phyloP scores from a whole-genome alignment of 30 jellyfish, hydroid and myxozoan species.

The Turritopsis rubra region DNA sequence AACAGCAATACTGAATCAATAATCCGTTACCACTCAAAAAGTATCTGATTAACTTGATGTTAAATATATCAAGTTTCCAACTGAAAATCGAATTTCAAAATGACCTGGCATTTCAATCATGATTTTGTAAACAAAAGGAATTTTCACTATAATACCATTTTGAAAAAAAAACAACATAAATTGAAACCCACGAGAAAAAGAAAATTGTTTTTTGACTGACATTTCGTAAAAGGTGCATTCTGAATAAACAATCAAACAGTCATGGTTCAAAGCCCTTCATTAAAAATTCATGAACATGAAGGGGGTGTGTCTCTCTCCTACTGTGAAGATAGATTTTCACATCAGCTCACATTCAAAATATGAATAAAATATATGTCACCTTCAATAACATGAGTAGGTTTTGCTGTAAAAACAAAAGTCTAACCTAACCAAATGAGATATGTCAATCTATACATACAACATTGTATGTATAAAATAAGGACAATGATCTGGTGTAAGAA shows the following conservation, averaged over 20 bases:
- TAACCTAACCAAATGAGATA: neutral
- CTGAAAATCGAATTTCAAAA: neutral
- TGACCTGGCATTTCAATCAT: neutral
- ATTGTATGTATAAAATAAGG: neutral
- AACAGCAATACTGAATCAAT: neutral
- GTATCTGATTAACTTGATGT: neutral
- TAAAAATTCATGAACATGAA: neutral
- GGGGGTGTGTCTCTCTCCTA: neutral
- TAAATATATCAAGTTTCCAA: neutral
- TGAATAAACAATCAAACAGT: neutral
- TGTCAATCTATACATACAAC: neutral
- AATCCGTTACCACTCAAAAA: neutral
- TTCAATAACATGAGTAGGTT: neutral
- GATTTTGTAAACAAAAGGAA: neutral
- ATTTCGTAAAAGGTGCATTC: neutral
- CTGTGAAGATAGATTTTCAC: neutral
- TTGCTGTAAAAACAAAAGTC: neutral
- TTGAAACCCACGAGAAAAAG: neutral
- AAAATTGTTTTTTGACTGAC: neutral
- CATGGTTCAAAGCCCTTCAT: neutral
- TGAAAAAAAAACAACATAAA: neutral
- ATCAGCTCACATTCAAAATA: neutral
- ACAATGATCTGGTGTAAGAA: neutral
- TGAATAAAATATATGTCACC: neutral
- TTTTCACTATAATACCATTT: neutral